Evolutionary conservation across 2,113 vertebrate species (phyloP), one percentile per base, ranked within the genome.

Genomic region (Pterocles gutturalis): DNA sequence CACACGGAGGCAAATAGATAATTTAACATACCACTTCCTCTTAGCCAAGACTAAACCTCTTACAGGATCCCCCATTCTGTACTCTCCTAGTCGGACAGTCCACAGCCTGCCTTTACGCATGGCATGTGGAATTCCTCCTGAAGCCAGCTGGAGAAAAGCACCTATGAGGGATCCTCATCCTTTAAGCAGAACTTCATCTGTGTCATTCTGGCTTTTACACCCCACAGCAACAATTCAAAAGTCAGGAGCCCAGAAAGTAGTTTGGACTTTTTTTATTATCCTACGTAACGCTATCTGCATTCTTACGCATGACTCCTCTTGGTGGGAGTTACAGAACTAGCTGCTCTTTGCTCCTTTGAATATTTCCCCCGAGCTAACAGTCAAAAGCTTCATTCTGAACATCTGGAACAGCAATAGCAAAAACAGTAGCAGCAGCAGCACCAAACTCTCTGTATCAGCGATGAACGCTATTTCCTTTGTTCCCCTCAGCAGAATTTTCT

Each of bases 381-480:
- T 31, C 11, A 3, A 91, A 90, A 92, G 18, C 36, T 95, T 87
- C 11, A 53, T 85, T 96, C 69, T 91, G 38, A 96, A 65, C 81
- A 95, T 87, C 80, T 96, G 91, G 77, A 94, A 84, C 26, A 81
- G 34, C 51, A 84, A 91, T 34, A 95, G 31, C 13, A 70, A 77
- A 88, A 65, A 2, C 49, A 88, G 45, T 11, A 94, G 19, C 69
- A 84, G 6, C 64, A 91, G 6, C 64, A 91, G 0, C 31, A 91
- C 13, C 61, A 87, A 85, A 85, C 82, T 90, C 33, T 75, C 21
- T 34, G 26, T 34, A 76, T 82, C 61, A 53, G 85, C 0, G 0
- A 81, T 55, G 67, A 89, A 60, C 43, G 51, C 14, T 67, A 53
- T 67, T 67, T 75, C 80, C 45, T 75, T 84, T n/a, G 28, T 75